Base-by-base conservation (phyloP, 2,113 vertebrate species). In the Chloebia gouldiae region DNA sequence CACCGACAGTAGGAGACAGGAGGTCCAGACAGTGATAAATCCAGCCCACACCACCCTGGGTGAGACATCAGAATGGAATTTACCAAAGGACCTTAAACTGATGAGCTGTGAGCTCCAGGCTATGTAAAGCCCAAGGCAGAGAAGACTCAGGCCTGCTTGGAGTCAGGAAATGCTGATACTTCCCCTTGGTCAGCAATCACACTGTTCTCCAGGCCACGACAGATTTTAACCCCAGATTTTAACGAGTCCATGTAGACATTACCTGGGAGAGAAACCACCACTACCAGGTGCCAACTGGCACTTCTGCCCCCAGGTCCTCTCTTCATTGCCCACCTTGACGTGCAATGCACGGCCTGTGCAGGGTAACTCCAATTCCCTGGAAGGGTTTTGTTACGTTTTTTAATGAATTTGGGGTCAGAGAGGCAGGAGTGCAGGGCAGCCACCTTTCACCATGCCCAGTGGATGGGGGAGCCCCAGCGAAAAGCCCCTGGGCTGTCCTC, bases 51-150 rank as follows among this genome's bases (percentile, higher is more conserved):
- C 45, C 70, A 80, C 39, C 9, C 5, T 0, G 45, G 65, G 4
- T 91, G 90, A 96, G 64, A 71, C 65, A 95, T 28, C 57, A 59
- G 75, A 63, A 73, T 21, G 86, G 92, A 92, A 94, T 95, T 91
- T 71, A 64, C 82, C 56, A 15, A 27, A 86, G 59, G 80, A 86
- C 56, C 37, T n/a, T 1, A 5, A 0, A 6, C 33, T 35, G 57
- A 66, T 49, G 72, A 79, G 53, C 40, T 65, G 70, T 53, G 63
- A 93, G 88, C 92, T 66, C 63, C 42, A 73, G 56, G 90, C 85
- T 73, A 69, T 0, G 0, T 5, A 50, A 70, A 53, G 78, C 89
- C 84, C 0, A 0, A 80, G 76, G 82, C 79, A 82, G 64, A 64
- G n/a, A 80, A 85, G 63, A 49, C n/a, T 88, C 77, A 63, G 60